Evolutionary conservation across 2,888 invertebrate genomes (phyloP), one percentile per base, ranked within the genome.

Genomic region (Dryadula phaetusa): DNA sequence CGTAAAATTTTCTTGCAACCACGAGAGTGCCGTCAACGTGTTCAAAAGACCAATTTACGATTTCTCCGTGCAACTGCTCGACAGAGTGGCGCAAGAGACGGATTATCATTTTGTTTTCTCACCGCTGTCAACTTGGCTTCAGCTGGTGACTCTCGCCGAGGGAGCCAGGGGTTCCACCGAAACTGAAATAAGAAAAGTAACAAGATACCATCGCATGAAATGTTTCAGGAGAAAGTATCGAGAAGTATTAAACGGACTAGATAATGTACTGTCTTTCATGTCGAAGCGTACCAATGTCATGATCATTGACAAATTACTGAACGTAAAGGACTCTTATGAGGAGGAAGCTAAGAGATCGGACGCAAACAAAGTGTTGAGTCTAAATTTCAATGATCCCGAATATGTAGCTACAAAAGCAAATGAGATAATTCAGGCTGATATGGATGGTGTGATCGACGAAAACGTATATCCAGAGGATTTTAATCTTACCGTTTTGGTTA

Each of bases 101-200:
- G 75, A 79, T 3, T 78, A 77, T 0, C 88, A 90, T 72, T 90
- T 88, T 61, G 84, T 87, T 0, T 88, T 80, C 65, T 88, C 90
- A 0, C 90, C 90, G 0, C 64, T 89, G 1, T 81, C 85, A 0
- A 82, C 85, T 2, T 90, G 88, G 87, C 65, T 88, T 42, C 89
- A 90, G 64, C 71, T 90, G 0, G 69, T 80, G 6, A 80, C 85
- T 0, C 28, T 90, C 10, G 82, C 87, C 0, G 85, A 87, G 70
- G 88, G 89, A 0, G 85, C 90, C 0, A 69, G 65, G 0, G 83
- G 82, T 0, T 44, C 34, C 0, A 87, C 88, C 0, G 70, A 80
- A 2, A 71, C 71, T 5, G 87, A 90, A 74, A 80, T 90, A 2
- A 78, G 80, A 78, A 80, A 74, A 5, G 77, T 86, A 0, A 86